These are phyloP conservation scores for Idaea straminata DNA, from an alignment of 2,888 invertebrate genomes.

Conservation along the genomic window DNA sequence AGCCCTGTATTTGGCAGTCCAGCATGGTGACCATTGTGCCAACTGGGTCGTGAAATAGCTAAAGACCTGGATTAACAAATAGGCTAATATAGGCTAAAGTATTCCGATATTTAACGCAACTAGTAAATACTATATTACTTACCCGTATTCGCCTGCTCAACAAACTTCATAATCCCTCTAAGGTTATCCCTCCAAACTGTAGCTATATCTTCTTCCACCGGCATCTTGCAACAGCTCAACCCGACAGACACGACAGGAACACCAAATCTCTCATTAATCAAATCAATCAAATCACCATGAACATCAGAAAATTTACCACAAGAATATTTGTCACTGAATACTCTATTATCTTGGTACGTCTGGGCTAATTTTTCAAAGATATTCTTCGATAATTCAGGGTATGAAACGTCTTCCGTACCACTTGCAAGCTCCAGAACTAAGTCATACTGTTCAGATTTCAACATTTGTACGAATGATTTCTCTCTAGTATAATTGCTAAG, in stretches of 20 bases:
- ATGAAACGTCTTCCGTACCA: conserved; percentile 83
- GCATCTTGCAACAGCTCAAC: conserved; percentile 92
- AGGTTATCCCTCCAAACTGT: conserved; percentile 86
- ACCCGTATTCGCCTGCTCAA: conserved; percentile 83
- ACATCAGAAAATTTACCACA: conserved; percentile 44
- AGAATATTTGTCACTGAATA: conserved; percentile 53
- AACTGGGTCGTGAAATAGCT: too few relatives aligned
- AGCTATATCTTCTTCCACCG: conserved; percentile 82
- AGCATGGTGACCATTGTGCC: too few relatives aligned
- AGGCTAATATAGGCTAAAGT: too few relatives aligned
- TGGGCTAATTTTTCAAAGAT: conserved; percentile 75
- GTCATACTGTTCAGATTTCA: conserved; percentile 85
- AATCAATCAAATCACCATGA: conserved; percentile 78
- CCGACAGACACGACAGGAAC: conserved; percentile 86
- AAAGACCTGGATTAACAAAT: too few relatives aligned
- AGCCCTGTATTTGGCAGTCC: too few relatives aligned
- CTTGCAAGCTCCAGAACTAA: conserved; percentile 87
- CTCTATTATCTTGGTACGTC: conserved; percentile 64
- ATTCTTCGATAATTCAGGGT: conserved; percentile 60
- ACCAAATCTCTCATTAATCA: conserved; percentile 81
- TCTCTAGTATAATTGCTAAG: conserved; percentile 71
- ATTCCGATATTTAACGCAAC: too few relatives aligned
- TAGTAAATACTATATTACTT: conserved; percentile 22
- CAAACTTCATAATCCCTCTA: conserved; percentile 81
- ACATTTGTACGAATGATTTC: conserved; percentile 82